Evolutionary conservation across 2,113 vertebrate species (phyloP).

Genomic region (Myiagra hebetior): DNA sequence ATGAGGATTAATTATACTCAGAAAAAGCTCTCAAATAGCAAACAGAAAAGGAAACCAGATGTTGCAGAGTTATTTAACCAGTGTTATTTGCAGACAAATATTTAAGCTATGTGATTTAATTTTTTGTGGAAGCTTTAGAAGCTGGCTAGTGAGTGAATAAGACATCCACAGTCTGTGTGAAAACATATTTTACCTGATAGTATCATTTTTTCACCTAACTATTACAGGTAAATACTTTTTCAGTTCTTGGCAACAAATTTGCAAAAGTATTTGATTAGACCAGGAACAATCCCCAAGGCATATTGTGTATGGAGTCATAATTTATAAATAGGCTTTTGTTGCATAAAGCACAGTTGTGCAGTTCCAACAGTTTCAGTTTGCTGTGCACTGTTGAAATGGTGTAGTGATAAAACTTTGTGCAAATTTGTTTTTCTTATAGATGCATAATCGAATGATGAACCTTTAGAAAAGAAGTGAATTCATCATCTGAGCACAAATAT

Average conservation of each 20-base stretch:
- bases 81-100: conserved; percentile 35
- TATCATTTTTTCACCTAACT: neutral
- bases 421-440: conserved; percentile 24
- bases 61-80: conserved; percentile 43
- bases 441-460: neutral
- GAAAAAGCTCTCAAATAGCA: conserved; percentile 22
- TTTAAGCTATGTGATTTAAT: conserved; percentile 19
- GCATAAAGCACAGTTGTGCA: neutral
- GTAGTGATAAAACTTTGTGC: neutral
- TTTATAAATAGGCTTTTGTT: conserved; percentile 13
- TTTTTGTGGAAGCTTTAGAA: neutral
- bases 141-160: neutral
- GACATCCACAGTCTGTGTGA: neutral
- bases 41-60: conserved; percentile 57
- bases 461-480: neutral
- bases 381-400: neutral
- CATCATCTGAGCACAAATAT: neutral
- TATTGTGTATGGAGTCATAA: neutral
- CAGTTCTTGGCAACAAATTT: neutral
- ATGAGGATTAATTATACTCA: conserved; percentile 49
- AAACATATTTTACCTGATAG: neutral
- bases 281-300: neutral
- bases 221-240: conserved; percentile 1
- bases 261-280: neutral
- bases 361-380: conserved; percentile 4